Percentiles rank a stretch among this genome's conserved stretches.
These are phyloP conservation scores for Orchestia grillus DNA, from an alignment of 1,140 invertebrate genomes.

Conservation along the genomic window DNA sequence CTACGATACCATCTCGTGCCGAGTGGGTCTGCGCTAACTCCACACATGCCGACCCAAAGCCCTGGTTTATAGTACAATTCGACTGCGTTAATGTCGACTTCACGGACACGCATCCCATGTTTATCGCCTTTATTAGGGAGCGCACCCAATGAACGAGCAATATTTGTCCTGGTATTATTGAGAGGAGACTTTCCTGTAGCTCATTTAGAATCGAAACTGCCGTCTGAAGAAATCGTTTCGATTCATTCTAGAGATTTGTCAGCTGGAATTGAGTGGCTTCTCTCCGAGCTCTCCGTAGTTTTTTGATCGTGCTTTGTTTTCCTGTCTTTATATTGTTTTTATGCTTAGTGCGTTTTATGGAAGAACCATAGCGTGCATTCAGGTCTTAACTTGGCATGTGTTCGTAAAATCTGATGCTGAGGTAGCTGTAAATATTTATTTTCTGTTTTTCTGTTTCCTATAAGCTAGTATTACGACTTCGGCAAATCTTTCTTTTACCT, in stretches of 20 bases:
- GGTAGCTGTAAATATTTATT: neutral
- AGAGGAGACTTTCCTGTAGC: neutral
- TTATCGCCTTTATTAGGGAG: constrained; percentile 47
- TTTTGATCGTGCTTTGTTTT: neutral
- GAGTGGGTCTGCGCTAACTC: constrained; percentile 8
- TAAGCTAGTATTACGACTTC: neutral
- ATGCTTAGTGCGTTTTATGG: neutral
- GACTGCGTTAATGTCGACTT: constrained; percentile 33
- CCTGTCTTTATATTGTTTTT: neutral
- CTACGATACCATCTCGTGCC: neutral
- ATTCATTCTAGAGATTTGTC: neutral
- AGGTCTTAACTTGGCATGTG: neutral
- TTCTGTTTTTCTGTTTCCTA: neutral
- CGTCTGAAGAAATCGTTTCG: constrained; percentile 19
- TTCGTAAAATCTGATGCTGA: neutral
- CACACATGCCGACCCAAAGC: neutral
- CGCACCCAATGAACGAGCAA: constrained; percentile 52
- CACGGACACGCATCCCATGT: constrained; percentile 42
- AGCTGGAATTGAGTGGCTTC: neutral
- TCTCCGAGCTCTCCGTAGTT: neutral
- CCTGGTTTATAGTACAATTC: constrained; percentile 19
- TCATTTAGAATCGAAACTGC: constrained; percentile 23
- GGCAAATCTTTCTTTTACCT: neutral
- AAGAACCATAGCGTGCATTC: neutral
- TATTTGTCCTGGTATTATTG: constrained; percentile 41